Conservation (phyloP, 2,888 invertebrate species). For the Lacanobia wlatinum region DNA sequence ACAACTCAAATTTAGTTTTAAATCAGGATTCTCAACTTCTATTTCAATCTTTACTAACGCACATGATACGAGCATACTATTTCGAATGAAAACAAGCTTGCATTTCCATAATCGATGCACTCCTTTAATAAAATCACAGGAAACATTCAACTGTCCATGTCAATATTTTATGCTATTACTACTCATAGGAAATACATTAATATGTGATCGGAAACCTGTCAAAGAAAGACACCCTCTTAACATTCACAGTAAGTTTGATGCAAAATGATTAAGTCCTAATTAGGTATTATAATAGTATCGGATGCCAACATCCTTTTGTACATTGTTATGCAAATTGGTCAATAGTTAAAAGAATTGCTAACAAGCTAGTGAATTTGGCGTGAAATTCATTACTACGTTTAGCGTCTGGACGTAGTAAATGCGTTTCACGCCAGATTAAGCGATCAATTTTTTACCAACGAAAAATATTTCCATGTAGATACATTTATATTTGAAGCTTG, state of each 20-base stretch:
- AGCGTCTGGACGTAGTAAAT: background rate
- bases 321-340: constrained; percentile 59
- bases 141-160: constrained; percentile 31
- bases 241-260: constrained; percentile 42
- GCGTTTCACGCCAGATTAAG: background rate
- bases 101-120: background rate
- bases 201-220: constrained; percentile 43
- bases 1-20: background rate
- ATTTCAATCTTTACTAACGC: background rate
- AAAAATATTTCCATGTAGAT: background rate
- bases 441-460: background rate
- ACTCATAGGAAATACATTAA: constrained; percentile 27
- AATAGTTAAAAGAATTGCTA: constrained; percentile 32
- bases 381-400: too few species aligned
- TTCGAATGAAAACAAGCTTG: background rate
- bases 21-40: background rate
- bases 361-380: background rate
- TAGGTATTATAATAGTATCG: constrained; percentile 58
- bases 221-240: constrained; percentile 29
- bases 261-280: constrained; percentile 53
- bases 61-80: background rate
- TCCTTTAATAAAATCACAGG: constrained; percentile 19
- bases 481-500: background rate
- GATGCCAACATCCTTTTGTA: constrained; percentile 53
- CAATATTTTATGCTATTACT: constrained; percentile 10